Base-by-base conservation (phyloP, 2,888 invertebrate species). In the Dicyrtomina minuta region DNA sequence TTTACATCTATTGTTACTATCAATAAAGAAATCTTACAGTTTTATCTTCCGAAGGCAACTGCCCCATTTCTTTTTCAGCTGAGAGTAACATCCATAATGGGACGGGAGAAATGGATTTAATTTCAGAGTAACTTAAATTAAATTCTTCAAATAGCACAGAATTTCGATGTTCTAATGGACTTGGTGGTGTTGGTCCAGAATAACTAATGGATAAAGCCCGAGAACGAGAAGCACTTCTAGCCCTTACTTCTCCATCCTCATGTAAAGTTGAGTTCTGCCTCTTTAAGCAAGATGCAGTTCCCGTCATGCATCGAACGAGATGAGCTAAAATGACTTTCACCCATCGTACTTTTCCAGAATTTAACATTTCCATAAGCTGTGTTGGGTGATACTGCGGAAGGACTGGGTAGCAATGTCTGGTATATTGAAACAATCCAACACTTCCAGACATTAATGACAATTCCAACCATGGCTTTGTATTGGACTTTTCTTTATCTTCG, bases 361-460 rank as follows among this genome's bases (percentile, higher is more conserved):
- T 98, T 33, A 99, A 85, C 46, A 99, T 84, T 81, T 99, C 99
- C 92, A 99, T 97, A 43, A 99, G 84, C 80, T 98, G 98, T 80
- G 97, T 97, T 0, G 99, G 99, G 84, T 99, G 99, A 82, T 99
- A 99, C 80, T 99, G 99, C 0, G 99, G 99, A 71, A 99, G 84
- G 51, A 98, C 96, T 0, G 98, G 98, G 79, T 96, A 98, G 0
- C 97, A 96, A 81, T 97, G 92, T 73, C 96, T 88, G 5, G 96
- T 94, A 0, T 98, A 97, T 83, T 99, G 98, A 83, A 99, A 99
- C 64, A 99, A 83, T 0, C 95, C 95, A 80, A 93, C 78, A 59
- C 74, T 74, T 46, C 78, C 78, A 13, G 77, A 76, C 20, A 77
- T 49, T n/a, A 78, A 64, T 2, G 75, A 72, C 17, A 78, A 59